A percentile compares a stretch with the other conserved stretches of the same genome.
These are phyloP conservation scores for Apolygus lucorum DNA, from an alignment of 1,140 invertebrate genomes.

Conservation along the genomic window DNA sequence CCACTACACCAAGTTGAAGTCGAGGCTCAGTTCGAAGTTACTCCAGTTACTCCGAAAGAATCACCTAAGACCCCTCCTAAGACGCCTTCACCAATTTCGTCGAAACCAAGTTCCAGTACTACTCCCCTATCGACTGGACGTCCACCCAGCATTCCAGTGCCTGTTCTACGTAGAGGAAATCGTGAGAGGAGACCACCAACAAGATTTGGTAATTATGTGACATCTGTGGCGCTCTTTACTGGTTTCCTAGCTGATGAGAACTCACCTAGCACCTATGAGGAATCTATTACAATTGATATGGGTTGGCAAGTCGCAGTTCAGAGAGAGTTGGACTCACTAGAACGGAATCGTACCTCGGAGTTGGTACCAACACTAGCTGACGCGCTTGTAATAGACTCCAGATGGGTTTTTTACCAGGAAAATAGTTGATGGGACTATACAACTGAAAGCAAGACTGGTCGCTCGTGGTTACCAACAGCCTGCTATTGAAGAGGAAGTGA, in stretches of 20 bases:
- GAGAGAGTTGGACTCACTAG: background rate
- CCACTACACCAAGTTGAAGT: background rate
- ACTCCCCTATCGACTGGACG: background rate
- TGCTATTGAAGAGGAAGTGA: background rate
- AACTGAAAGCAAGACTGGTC: no score
- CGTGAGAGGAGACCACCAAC: background rate
- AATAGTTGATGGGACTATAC: no score
- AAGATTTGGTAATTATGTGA: background rate
- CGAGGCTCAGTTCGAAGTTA: no score
- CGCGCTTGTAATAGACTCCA: background rate
- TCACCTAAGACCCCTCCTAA: no score
- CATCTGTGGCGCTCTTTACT: background rate
- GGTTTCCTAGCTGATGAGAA: background rate
- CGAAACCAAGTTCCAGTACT: background rate
- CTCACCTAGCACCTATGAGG: background rate
- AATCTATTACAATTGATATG: background rate
- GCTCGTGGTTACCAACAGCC: background rate
- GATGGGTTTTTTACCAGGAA: no score
- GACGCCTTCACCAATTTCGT: background rate
- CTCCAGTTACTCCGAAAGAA: no score
- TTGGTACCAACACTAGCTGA: background rate
- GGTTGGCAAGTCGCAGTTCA: background rate
- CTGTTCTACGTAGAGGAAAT: background rate
- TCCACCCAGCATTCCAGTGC: background rate
- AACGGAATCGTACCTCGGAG: background rate